These are phyloP conservation scores for Podargus strigoides DNA, from an alignment of 2,797 vertebrate species.

Conservation along the genomic window DNA sequence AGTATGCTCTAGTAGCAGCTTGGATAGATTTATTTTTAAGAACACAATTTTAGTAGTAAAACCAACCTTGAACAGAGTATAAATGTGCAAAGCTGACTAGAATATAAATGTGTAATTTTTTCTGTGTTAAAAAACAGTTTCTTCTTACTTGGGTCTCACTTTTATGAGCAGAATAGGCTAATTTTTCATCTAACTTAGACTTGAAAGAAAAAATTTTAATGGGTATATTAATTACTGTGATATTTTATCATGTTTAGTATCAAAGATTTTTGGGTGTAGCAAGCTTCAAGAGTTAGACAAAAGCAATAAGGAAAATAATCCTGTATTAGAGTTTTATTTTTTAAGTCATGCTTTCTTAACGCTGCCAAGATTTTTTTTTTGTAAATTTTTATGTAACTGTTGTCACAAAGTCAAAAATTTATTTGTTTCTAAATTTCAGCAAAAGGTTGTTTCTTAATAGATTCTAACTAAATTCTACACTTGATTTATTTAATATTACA, in stretches of 20 bases:
- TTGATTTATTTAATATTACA: neutral
- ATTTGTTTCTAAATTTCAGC: neutral
- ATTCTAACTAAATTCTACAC: neutral
- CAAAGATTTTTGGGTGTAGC: neutral
- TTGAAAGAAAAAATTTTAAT: neutral
- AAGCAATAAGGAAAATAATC: neutral
- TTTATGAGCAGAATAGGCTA: neutral
- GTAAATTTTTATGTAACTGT: neutral
- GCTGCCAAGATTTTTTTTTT: neutral
- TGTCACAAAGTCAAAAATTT: neutral
- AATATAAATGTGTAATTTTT: neutral
- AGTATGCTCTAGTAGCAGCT: neutral
- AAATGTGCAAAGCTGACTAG: neutral
- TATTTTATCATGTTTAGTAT: neutral
- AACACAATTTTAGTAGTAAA: neutral
- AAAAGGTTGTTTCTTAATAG: neutral
- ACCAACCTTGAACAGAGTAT: neutral
- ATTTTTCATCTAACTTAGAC: neutral
- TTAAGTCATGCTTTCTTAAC: neutral
- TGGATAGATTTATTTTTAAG: neutral
- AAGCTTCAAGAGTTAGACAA: neutral
- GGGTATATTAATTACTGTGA: neutral
- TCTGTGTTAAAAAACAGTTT: neutral
- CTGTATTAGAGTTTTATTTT: neutral
- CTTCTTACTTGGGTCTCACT: neutral